Conservation (phyloP, 2,113 vertebrate species). For the Charadrius vociferus region DNA sequence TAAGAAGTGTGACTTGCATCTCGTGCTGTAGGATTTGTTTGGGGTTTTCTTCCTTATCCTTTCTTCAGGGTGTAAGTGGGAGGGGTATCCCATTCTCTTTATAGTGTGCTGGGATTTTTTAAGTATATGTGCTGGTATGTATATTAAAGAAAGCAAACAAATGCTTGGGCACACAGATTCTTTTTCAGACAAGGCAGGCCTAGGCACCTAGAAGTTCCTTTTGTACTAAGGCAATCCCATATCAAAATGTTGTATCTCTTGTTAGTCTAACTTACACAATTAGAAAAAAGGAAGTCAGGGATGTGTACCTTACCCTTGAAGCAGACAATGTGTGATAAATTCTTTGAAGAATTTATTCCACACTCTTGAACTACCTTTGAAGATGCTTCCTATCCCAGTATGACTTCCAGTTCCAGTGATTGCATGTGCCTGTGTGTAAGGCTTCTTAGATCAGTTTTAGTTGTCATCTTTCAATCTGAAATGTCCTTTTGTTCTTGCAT, state of each 20-base stretch:
- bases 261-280: background rate
- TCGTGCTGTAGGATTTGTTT: background rate
- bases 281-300: background rate
- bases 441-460: background rate
- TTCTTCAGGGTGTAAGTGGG: background rate
- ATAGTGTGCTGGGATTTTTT: background rate
- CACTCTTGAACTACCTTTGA: background rate
- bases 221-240: background rate
- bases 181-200: background rate
- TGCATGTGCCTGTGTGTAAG: background rate
- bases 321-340: background rate
- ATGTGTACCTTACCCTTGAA: background rate
- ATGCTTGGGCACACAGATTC: background rate
- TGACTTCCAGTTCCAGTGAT: background rate
- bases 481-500: background rate
- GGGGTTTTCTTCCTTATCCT: background rate
- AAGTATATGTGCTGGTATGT: background rate
- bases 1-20: background rate
- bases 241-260: background rate
- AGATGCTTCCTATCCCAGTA: background rate
- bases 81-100: background rate
- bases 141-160: background rate
- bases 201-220: background rate
- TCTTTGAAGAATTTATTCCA: background rate
- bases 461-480: background rate